phyloP scores from a whole-genome alignment of 2,888 invertebrate genomes.

The Noctuana brunneofusca region DNA sequence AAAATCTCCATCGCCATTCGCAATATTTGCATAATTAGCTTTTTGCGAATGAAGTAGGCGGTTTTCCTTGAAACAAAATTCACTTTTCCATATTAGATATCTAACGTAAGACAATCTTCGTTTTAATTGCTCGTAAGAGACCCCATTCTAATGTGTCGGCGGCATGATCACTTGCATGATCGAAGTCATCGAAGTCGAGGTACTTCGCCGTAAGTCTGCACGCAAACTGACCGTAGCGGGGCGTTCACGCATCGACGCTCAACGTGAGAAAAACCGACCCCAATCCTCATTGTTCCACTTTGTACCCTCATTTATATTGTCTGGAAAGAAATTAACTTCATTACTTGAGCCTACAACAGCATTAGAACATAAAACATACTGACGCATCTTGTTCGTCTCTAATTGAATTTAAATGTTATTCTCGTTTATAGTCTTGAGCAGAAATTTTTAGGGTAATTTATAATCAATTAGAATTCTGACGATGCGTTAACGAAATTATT shows the following conservation, averaged over 20 bases:
- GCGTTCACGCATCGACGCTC: slow-evolving; percentile 69
- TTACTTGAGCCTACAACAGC: slow-evolving; percentile 23
- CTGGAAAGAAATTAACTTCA: slow-evolving; percentile 41
- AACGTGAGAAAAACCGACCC: slow-evolving; percentile 73
- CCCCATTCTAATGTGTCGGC: slow-evolving; percentile 23
- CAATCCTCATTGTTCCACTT: slow-evolving; percentile 66
- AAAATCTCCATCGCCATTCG: slow-evolving; percentile 8
- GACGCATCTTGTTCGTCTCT: slow-evolving; percentile 9
- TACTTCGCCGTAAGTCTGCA: slow-evolving; percentile 50
- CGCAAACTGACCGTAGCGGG: slow-evolving; percentile 70
- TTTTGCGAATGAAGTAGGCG: slow-evolving; percentile 11
- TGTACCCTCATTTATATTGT: slow-evolving; percentile 60
- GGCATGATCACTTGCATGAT: slow-evolving; percentile 51
- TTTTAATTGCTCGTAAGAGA: slow-evolving; percentile 29
- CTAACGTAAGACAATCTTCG: slow-evolving; percentile 25
- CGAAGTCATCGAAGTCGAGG: slow-evolving; percentile 54
- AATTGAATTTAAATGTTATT: slow-evolving; percentile 25
- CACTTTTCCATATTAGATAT: slow-evolving; percentile 26
- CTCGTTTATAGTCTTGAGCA: slow-evolving; percentile 13
- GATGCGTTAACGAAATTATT: not conserved
- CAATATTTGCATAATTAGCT: slow-evolving; percentile 11
- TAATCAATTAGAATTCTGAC: slow-evolving; percentile 14
- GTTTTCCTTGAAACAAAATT: slow-evolving; percentile 36
- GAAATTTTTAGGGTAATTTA: slow-evolving; percentile 3
- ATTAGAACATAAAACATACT: slow-evolving; percentile 25